Evolutionary conservation across 2,113 vertebrate species (phyloP), one percentile per base, ranked within the genome.

Genomic region (Xiphophorus hellerii): DNA sequence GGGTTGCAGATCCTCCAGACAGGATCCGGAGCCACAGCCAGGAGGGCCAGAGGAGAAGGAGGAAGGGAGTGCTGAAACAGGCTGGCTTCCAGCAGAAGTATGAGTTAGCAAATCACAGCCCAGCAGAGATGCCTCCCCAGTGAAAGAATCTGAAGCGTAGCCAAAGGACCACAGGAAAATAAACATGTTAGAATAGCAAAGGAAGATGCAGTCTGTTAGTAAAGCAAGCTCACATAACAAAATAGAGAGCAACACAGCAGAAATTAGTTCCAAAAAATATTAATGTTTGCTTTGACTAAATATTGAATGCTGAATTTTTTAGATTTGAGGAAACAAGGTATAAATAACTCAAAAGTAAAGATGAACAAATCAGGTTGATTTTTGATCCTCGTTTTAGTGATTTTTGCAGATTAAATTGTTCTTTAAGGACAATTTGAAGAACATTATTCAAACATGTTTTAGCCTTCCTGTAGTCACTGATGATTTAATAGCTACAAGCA

Each of bases 41-140:
- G 83, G 84, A 80, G 81, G 83, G 80, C 84, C 84, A 79, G 90
- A 87, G 72, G 90, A 84, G 77, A 76, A 84, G 76, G 88, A 89
- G 64, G 86, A 86, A 77, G 90, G 61, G 48, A 91, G 89, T 71
- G 88, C 90, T 86, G 90, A 89, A 76, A 92, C 86, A 76, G 88
- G 84, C 84, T 85, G 93, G 75, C 77, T 89, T 86, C 88, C 90
- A 31, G 83, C 84, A 69, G 89, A 78, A 82, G 96, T 93, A 88
- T 96, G 97, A 95, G 96, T 96, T 81, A 98, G 95, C 86, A 98
- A 95, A 92, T 96, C 94, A 79, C 96, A 96, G 91, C 96, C 96
- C 93, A 99, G 95, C 86, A 97, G 93, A 92, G 96, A 95, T 85
- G 97, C 97, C 74, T 97, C 96, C 87, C 95, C 96, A 83, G 94